Evolutionary conservation across 2,888 invertebrate genomes (phyloP).

Genomic region (Cryptus viduatorius): DNA sequence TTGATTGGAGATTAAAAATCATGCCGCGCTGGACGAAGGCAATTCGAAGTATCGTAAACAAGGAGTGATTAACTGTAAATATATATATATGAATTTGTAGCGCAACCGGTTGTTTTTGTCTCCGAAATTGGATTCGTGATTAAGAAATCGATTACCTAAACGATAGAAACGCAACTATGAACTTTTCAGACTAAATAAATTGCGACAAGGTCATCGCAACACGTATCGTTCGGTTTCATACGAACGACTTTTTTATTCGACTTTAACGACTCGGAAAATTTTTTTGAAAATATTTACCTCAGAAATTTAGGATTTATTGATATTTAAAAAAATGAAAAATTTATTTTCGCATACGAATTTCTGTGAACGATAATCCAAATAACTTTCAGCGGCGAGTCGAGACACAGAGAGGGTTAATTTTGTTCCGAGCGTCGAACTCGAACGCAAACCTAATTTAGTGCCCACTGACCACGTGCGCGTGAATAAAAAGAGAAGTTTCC

Average conservation of each 20-base stretch:
- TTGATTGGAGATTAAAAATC: not conserved
- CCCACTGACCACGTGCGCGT: not conserved
- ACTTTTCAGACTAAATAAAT: not conserved
- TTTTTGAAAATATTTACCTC: too few relatives aligned
- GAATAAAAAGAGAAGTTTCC: not conserved
- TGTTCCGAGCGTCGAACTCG: not conserved
- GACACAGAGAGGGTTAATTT: not conserved
- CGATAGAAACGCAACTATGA: not conserved
- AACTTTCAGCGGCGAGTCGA: not conserved
- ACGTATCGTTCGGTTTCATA: not conserved
- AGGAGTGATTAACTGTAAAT: not conserved
- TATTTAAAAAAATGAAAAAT: too few relatives aligned
- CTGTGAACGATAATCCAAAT: too few relatives aligned
- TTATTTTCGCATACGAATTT: too few relatives aligned
- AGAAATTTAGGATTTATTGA: too few relatives aligned
- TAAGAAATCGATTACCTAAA: not conserved
- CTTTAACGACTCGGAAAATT: too few relatives aligned
- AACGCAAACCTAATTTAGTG: not conserved
- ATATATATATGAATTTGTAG: not conserved
- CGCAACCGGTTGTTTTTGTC: not conserved
- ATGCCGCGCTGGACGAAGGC: not conserved
- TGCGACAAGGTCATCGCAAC: not conserved
- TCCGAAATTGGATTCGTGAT: not conserved
- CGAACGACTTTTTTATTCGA: too few relatives aligned
- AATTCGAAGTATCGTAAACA: not conserved